phyloP scores from a whole-genome alignment of 2,797 vertebrate genomes.

The Tragopan temminckii region DNA sequence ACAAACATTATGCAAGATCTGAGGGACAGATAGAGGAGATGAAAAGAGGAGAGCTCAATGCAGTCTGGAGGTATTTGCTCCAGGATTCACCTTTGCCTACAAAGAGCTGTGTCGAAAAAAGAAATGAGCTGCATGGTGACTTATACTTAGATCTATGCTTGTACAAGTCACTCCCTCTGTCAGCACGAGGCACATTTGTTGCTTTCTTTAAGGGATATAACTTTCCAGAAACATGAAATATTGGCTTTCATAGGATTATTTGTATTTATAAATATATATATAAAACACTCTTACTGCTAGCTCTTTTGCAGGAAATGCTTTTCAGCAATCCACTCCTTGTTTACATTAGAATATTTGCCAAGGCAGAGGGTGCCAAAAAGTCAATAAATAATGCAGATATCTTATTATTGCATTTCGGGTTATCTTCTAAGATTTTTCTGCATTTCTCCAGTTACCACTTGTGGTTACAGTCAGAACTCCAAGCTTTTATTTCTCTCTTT shows the following conservation, averaged over 20 bases:
- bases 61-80: not conserved
- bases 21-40: not conserved
- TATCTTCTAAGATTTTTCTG: not conserved
- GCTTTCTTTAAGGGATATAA: not conserved
- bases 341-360: not conserved
- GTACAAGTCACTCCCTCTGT: not conserved
- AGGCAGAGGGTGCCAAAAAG: not conserved
- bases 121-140: not conserved
- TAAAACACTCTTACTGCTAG: not conserved
- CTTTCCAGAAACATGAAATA: not conserved
- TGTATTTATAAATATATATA: not conserved
- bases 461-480: not conserved
- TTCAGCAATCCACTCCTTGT: not conserved
- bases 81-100: not conserved
- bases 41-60: not conserved
- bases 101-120: not conserved
- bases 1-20: not conserved
- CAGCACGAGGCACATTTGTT: not conserved
- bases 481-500: not conserved
- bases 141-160: not conserved
- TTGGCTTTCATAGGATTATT: not conserved
- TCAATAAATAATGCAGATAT: constrained; percentile 20
- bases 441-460: not conserved
- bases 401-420: not conserved
- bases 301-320: constrained; percentile 14